Conservation (phyloP, 1,140 invertebrate species). For the Atopsyche davidsoni region DNA sequence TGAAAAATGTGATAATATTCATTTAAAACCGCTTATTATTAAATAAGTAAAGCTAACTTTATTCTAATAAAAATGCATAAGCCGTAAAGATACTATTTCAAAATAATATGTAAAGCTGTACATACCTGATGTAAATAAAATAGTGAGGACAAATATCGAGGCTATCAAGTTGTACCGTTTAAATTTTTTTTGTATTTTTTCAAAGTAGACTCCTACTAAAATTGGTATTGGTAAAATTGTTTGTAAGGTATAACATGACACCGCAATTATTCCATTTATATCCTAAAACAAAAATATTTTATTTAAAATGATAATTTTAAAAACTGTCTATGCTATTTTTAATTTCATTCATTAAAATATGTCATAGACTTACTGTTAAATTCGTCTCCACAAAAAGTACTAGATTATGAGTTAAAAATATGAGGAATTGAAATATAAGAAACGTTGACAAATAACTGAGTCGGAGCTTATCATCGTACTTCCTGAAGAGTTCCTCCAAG, state of each 20-base stretch:
- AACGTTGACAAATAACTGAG: slow-evolving; percentile 72
- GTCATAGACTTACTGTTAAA: slow-evolving; percentile 38
- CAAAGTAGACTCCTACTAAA: slow-evolving; percentile 46
- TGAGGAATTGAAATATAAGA: slow-evolving; percentile 59
- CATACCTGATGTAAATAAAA: slow-evolving; percentile 37
- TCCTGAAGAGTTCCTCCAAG: slow-evolving; percentile 64
- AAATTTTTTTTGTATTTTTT: slow-evolving; percentile 43
- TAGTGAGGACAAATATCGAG: slow-evolving; percentile 44
- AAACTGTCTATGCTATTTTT: slow-evolving; percentile 1
- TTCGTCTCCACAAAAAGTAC: slow-evolving; percentile 49
- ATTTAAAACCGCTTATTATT: too few relatives aligned
- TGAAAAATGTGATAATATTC: too few relatives aligned
- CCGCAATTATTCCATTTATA: slow-evolving; percentile 35
- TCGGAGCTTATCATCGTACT: slow-evolving; percentile 68
- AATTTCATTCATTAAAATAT: slow-evolving; percentile 8
- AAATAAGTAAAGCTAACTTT: neutral
- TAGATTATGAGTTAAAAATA: slow-evolving; percentile 56
- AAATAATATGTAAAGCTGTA: slow-evolving; percentile 2
- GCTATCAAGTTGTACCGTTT: slow-evolving; percentile 45
- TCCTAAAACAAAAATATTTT: slow-evolving; percentile 33
- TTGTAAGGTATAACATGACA: slow-evolving; percentile 41
- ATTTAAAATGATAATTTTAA: slow-evolving; percentile 1
- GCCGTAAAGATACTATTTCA: slow-evolving; percentile 4
- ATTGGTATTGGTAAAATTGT: slow-evolving; percentile 45
- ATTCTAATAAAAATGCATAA: slow-evolving; percentile 7